phyloP scores from a whole-genome alignment of 2,113 vertebrate genomes.

The Thamnaconus septentrionalis region DNA sequence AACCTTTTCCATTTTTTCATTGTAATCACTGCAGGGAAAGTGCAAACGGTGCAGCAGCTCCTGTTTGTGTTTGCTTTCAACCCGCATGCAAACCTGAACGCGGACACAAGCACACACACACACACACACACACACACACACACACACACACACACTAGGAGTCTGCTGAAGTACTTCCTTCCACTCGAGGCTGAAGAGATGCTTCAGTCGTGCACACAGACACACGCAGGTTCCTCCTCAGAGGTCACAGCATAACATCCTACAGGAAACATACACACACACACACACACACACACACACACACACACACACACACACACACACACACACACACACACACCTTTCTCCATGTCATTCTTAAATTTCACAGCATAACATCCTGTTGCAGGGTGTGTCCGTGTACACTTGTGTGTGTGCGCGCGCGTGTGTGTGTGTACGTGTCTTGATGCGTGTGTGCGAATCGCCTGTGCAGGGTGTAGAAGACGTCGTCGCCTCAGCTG shows the following conservation, averaged over 20 bases:
- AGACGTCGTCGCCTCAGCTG: no score
- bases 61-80: no score
- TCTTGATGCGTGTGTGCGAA: background rate
- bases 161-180: constrained; percentile 42
- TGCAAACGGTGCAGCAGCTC: no score
- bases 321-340: constrained; percentile 26
- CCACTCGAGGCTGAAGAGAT: constrained; percentile 12
- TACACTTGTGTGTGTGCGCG: constrained; percentile 4
- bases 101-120: constrained; percentile 1
- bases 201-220: constrained; percentile 24
- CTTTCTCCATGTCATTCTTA: constrained; percentile 40
- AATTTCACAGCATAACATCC: constrained; percentile 55
- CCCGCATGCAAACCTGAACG: no score
- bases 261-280: constrained; percentile 53
- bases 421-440: background rate
- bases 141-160: constrained; percentile 2
- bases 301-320: constrained; percentile 15
- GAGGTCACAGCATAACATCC: constrained; percentile 60
- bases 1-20: background rate
- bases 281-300: constrained; percentile 17
- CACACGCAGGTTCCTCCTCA: constrained; percentile 51
- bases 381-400: constrained; percentile 13
- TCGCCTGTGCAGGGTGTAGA: no score
- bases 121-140: constrained; percentile 3
- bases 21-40: no score